A percentile compares a stretch with the other conserved stretches of the same genome.
Evolutionary conservation across 2,888 invertebrate species (phyloP).

Genomic region (Clunio marinus): DNA sequence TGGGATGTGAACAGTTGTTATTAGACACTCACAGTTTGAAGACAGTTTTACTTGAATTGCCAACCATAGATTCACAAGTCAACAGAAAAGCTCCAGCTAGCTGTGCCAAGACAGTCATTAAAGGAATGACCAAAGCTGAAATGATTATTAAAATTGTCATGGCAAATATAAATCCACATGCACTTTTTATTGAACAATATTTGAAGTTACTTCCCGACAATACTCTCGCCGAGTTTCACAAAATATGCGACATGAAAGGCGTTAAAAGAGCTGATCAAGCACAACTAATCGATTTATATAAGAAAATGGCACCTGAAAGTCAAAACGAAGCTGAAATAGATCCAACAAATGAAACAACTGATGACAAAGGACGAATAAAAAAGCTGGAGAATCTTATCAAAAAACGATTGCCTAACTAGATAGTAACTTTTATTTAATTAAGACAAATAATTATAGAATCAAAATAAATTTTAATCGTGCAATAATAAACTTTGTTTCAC

Average conservation of each 20-base stretch:
- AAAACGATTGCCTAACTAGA: conserved; percentile 51
- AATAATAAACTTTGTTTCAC: no score
- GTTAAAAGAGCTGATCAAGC: conserved; percentile 59
- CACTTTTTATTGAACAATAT: conserved; percentile 83
- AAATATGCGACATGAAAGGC: conserved; percentile 92
- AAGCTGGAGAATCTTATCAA: conserved; percentile 57
- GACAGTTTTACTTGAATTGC: conserved; percentile 89
- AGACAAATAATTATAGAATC: neutral
- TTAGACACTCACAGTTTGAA: conserved; percentile 92
- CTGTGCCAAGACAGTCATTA: conserved; percentile 67
- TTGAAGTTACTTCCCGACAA: conserved; percentile 85
- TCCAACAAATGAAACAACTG: conserved; percentile 40
- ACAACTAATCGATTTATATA: conserved; percentile 57
- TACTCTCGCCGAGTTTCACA: conserved; percentile 85
- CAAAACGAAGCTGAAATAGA: conserved; percentile 23
- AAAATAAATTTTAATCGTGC: no score
- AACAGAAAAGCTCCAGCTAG: conserved; percentile 85
- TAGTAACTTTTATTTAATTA: neutral
- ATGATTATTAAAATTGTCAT: conserved; percentile 98
- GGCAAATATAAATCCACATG: conserved; percentile 80
- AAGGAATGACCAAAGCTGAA: conserved; percentile 95
- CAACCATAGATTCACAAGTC: conserved; percentile 85
- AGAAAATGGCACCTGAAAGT: conserved; percentile 48
- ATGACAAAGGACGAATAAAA: conserved; percentile 55
- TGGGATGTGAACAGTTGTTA: conserved; percentile 92